Evolutionary conservation across 2,113 vertebrate species (phyloP), one percentile per base, ranked within the genome.

Genomic region (Nasalis larvatus): DNA sequence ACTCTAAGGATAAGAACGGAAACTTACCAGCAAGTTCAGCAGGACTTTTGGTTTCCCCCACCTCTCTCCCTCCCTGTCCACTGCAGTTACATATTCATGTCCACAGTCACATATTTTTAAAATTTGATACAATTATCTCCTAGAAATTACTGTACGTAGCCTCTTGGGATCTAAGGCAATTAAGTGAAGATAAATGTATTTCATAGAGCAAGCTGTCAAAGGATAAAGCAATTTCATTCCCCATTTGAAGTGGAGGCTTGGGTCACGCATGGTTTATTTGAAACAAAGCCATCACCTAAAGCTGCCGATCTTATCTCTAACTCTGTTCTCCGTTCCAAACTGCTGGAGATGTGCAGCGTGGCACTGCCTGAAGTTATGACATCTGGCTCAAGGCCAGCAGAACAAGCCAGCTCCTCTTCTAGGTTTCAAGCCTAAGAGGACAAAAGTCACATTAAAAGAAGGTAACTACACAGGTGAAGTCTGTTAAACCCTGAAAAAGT

Each of bases 201-300:
- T 99, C 98, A 98, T 98, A 98, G 98, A 99, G 98, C 98, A 97
- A 99, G 98, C 98, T 99, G 99, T 99, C 99, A 99, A 99, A 98
- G 98, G 99, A 98, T 99, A 98, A 99, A 99, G 99, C 99, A 99
- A 99, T 99, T 99, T 99, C 98, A 98, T 99, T 99, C 99, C 98
- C 98, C 98, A 99, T 98, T 99, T 99, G 98, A 99, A 99, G 98
- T 99, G 98, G 99, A 99, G 99, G 99, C 98, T 99, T 98, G 98
- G 99, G 99, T 99, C 99, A 99, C 97, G 99, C 99, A 98, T 99
- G 99, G 99, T 99, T 99, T 99, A 99, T 98, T 99, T 99, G 99
- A 99, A 99, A 99, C 98, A 98, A 99, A 99, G 99, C 99, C 99
- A 99, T 99, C 99, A 99, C 99, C 99, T 99, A 98, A 98, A 99